Percentiles rank a stretch among this genome's conserved stretches.
These are phyloP conservation scores for Hofmannophila pseudospretella DNA, from an alignment of 2,888 invertebrate genomes.

Conservation along the genomic window DNA sequence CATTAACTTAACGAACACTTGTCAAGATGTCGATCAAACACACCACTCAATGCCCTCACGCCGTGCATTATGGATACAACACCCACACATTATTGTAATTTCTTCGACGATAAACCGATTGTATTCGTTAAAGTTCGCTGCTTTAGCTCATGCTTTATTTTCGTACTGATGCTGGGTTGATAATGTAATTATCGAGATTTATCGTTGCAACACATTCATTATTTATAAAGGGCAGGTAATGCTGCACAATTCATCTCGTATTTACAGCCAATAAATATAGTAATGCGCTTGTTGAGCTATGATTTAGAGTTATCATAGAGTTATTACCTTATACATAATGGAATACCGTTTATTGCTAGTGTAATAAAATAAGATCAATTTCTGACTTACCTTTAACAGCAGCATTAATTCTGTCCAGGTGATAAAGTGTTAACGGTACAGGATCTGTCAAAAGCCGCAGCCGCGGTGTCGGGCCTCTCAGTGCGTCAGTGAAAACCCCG, in stretches of 20 bases:
- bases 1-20: slow-evolving; percentile 76
- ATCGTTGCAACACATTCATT: slow-evolving; percentile 3
- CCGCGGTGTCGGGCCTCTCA: slow-evolving; percentile 45
- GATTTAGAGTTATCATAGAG: neutral
- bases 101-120: slow-evolving; percentile 42
- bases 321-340: neutral
- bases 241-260: neutral
- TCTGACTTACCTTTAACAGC: slow-evolving; percentile 69
- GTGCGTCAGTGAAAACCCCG: slow-evolving; percentile 38
- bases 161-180: slow-evolving; percentile 11
- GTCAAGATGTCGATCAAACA: slow-evolving; percentile 75
- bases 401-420: slow-evolving; percentile 72
- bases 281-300: neutral
- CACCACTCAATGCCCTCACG: slow-evolving; percentile 59
- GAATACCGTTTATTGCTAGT: no score
- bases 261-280: neutral
- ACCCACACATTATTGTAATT: slow-evolving; percentile 62
- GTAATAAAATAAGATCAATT: no score
- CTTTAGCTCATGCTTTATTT: slow-evolving; percentile 27
- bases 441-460: slow-evolving; percentile 65
- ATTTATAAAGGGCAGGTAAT: neutral
- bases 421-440: slow-evolving; percentile 72
- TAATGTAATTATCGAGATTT: slow-evolving; percentile 12
- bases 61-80: slow-evolving; percentile 61
- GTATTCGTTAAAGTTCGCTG: slow-evolving; percentile 24